Evolutionary conservation across 2,888 invertebrate genomes (phyloP), one percentile per base, ranked within the genome.

Genomic region (Torymus tubicola): DNA sequence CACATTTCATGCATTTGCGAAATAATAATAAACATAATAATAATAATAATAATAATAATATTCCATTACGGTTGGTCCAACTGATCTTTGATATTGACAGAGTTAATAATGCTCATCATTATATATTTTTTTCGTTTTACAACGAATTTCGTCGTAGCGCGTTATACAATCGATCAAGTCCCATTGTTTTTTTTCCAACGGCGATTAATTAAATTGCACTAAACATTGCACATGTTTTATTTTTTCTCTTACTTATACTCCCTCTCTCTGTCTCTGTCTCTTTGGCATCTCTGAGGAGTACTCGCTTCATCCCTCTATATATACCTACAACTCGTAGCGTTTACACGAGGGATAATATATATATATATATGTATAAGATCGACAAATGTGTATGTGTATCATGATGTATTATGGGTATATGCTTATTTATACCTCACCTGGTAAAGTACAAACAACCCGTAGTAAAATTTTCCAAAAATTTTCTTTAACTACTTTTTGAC

Each of bases 221-320:
- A 87, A 83, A 85, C 86, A 88, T 88, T 88, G 88, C 88, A 88
- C 88, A 24, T 71, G 68, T 18, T 64, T 83, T 85, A 84, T 80
- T 83, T 83, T 80, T 64, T 80, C 42, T 42, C n/a, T n/a, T n/a
- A n/a, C n/a, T n/a, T n/a, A n/a, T 42, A 42, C 42, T 76, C 82
- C 75, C 31, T 60, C 50, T 21, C 61, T 61, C 85, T 88, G 87
- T 78, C 31, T 60, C 57, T 50, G 67, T 61, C 85, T 88, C 87
- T 88, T 88, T 88, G 88, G 88, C 88, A 88, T 88, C 87, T 87
- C 84, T 87, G 85, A 84, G 85, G 84, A 85, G 84, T 85, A 84
- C 31, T 64, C 55, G 31, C 21, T 24, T 63, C 69, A 70, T 82
- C 70, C 64, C 31, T 61, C 55, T 71, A 21, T 21, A 21, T 21